Base-by-base conservation (phyloP, 2,888 invertebrate species). In the Sisyra nigra region DNA sequence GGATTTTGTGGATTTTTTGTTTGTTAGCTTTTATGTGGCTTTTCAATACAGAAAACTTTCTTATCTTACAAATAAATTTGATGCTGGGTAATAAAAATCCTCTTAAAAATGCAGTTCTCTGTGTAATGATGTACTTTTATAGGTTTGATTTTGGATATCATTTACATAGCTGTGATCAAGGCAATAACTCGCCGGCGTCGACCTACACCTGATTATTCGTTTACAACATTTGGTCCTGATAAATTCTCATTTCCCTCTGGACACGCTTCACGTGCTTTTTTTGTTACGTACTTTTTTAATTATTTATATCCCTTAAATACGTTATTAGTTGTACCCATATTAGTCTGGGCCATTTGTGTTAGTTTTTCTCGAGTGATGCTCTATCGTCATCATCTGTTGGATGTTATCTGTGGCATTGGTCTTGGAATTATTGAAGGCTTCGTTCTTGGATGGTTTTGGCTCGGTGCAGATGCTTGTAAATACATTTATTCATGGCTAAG, bases 211-310 rank as follows among this genome's bases (percentile, higher is more conserved):
- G 74, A 74, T 50, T 82, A 86, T 57, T 71, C 80, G 49, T 62
- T 80, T 46, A 71, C 57, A 11, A 58, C 72, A 30, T 65, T 87
- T 14, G 85, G 88, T 0, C 83, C 91, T 0, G 93, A 93, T 61
- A 82, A 88, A 54, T 96, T 80, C 59, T 78, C 82, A 39, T 97
- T 97, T 59, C 97, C 96, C 9, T 96, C 94, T 0, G 94, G 94
- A 0, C 96, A 97, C 60, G 79, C 89, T 1, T 89, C 93, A 18
- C 67, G 96, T 51, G 77, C 88, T 1, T 72, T 80, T 3, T 74
- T 84, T 57, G 66, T 94, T 15, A 67, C 79, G 3, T 74, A 76
- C 45, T 82, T 86, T 56, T 80, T 91, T 48, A 67, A 74, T 3
- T 64, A 69, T 47, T 54, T 82, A 15, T 72, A 73, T 59, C 77